phyloP scores from a whole-genome alignment of 2,797 vertebrate genomes.

The Leucoraja ocellata region DNA sequence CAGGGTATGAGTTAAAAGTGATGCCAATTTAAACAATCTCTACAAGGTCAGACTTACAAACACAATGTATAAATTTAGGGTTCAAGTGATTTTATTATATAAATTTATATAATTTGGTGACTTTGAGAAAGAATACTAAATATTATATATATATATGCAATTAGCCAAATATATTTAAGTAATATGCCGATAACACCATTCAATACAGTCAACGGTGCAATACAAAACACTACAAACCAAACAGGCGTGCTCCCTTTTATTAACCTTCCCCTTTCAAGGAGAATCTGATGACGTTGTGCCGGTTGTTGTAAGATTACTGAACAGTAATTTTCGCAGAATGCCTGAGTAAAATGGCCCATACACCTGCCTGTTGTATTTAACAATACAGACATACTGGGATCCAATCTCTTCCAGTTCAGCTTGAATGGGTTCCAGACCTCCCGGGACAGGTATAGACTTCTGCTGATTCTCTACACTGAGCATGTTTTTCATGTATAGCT shows the following conservation, averaged over 20 bases:
- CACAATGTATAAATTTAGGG: not conserved
- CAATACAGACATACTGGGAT: slow-evolving; percentile 68
- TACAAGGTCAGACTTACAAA: not conserved
- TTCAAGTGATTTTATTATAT: slow-evolving; percentile 25
- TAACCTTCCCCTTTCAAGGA: slow-evolving; percentile 21
- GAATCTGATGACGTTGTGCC: slow-evolving; percentile 43
- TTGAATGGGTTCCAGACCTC: slow-evolving; percentile 71
- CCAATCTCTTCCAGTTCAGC: slow-evolving; percentile 68
- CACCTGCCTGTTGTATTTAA: slow-evolving; percentile 81
- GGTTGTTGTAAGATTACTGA: slow-evolving; percentile 48
- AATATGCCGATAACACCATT: not conserved
- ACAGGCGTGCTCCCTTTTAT: slow-evolving; percentile 17
- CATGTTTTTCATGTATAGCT: slow-evolving; percentile 48
- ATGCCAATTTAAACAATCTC: slow-evolving; percentile 10
- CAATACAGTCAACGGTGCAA: not conserved
- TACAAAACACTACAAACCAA: slow-evolving; percentile 1
- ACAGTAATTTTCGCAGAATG: slow-evolving; percentile 80
- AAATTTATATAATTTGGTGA: not conserved
- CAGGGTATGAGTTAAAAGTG: not conserved
- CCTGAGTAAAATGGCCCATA: slow-evolving; percentile 84
- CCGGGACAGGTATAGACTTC: slow-evolving; percentile 65
- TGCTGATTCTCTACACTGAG: slow-evolving; percentile 61
- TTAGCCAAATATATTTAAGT: not conserved
- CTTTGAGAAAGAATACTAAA: not conserved
- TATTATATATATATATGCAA: not conserved